Evolutionary conservation across 2,113 vertebrate species (phyloP), one percentile per base, ranked within the genome.

Genomic region (Marcusenius ussheri): DNA sequence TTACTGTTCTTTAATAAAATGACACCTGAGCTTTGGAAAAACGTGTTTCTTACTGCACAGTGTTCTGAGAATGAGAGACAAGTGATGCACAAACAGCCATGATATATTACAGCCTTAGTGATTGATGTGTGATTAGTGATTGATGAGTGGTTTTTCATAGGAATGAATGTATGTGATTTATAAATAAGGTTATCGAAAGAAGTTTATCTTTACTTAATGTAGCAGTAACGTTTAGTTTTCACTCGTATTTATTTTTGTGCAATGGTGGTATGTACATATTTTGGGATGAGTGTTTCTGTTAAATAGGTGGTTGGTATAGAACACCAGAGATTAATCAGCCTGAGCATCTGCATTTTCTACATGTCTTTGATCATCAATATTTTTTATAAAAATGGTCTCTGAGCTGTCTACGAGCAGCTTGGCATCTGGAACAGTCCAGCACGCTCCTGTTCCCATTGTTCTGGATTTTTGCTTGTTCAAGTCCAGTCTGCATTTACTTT

Each of bases 1-100:
- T 83, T 90, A 56, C 53, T 90, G 50, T 80, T 90, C 51, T 89
- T 87, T 89, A 89, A 90, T 90, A 90, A 90, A 90, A 87, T 87
- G 42, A 35, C 31, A 89, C 35, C 50, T 74, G 49, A 58, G 35
- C 74, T 83, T 83, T 89, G 77, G 89, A 42, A 84, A 47, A 1
- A 46, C 1, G 15, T 47, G 42, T n/a, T 45, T 84, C 24, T 84
- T 84, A 47, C 45, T 84, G 39, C 17, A 53, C 15, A 85, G 31
- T 80, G 31, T 8, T 19, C 62, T 70, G 74, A 42, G 35, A 42
- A 80, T 0, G 6, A 39, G 5, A 35, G 35, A 77, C 31, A 19
- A 5, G 2, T n/a, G n/a, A 27, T 27, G 58, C 24, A n/a, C 24
- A n/a, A 62, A n/a, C 58, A 66, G 24, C 27, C 24, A n/a, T 66